phyloP scores from a whole-genome alignment of 2,888 invertebrate genomes.

The Amblyjoppa proteus region DNA sequence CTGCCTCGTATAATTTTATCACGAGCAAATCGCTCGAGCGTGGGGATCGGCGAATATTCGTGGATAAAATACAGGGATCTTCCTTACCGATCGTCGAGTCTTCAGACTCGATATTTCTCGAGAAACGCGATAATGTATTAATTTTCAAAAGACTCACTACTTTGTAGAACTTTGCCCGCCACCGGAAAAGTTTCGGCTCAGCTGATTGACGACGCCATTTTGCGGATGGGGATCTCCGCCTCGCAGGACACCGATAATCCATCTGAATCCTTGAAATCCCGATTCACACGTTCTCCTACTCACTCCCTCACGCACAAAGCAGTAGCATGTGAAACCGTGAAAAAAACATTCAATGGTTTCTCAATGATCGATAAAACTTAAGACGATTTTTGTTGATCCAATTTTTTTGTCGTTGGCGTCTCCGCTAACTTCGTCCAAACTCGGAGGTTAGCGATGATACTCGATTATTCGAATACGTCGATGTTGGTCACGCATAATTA shows the following conservation, averaged over 20 bases:
- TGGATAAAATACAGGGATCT: not conserved
- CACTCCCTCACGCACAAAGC: not conserved
- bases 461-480: not conserved
- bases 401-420: not conserved
- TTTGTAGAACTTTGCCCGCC: not conserved
- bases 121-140: not conserved
- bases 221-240: not conserved
- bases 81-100: not conserved
- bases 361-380: not conserved
- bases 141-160: not conserved
- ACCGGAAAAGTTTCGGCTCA: not conserved
- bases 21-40: not conserved
- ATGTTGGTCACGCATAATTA: not conserved
- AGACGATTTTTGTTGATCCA: not conserved
- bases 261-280: not conserved
- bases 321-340: not conserved
- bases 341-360: not conserved
- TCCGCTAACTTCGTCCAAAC: not conserved
- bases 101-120: too few relatives aligned
- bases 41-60: not conserved
- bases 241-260: not conserved
- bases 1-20: not conserved
- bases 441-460: not conserved
- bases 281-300: not conserved
- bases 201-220: not conserved